Evolutionary conservation across 2,113 vertebrate species (phyloP).

Genomic region (Halcyon malimbica): DNA sequence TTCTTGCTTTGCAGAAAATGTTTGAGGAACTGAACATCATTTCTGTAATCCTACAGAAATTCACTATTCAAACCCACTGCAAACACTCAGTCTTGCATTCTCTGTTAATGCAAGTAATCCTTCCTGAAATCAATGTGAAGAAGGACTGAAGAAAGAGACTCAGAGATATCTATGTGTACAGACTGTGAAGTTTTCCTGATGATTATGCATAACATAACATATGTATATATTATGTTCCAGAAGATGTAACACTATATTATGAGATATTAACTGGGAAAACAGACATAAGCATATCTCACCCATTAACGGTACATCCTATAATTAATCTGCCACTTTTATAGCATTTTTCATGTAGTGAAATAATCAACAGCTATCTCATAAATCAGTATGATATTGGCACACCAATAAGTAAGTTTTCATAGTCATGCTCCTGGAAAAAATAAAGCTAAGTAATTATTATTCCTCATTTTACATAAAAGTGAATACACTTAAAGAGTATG

Average conservation of each 20-base stretch:
- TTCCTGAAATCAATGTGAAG: neutral
- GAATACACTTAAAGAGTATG: neutral
- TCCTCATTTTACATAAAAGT: neutral
- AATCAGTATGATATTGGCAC: neutral
- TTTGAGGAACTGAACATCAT: neutral
- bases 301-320: neutral
- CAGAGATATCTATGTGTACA: neutral
- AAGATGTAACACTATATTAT: neutral
- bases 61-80: constrained; percentile 14
- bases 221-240: neutral
- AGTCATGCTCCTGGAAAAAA: neutral
- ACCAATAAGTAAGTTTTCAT: neutral
- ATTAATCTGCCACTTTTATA: neutral
- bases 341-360: neutral
- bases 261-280: neutral
- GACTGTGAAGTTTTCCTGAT: neutral
- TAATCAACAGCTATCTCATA: neutral
- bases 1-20: neutral
- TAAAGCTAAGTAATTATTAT: neutral
- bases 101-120: neutral
- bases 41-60: constrained; percentile 11
- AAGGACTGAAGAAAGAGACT: neutral
- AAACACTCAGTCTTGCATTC: neutral
- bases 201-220: neutral
- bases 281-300: neutral